Evolutionary conservation across 2,888 invertebrate species (phyloP), one percentile per base, ranked within the genome.

Genomic region (Amblyjoppa fuscipennis): DNA sequence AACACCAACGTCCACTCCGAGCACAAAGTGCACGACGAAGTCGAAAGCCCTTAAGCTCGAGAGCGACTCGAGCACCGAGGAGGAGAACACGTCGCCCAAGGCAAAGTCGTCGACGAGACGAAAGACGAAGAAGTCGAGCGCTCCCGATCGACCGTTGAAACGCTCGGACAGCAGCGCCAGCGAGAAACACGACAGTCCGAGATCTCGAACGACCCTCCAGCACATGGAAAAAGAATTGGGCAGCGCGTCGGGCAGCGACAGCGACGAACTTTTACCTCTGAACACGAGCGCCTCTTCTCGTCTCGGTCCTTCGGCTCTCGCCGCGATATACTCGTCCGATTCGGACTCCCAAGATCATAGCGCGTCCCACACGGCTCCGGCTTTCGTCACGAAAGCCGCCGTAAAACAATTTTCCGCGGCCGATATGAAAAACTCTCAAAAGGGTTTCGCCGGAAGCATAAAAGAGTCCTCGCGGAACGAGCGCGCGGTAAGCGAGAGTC

Each of bases 381-480:
- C 85, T 68, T 95, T 97, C 87, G 95, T 97, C 89, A 98, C 98
- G 16, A 98, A 98, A 94, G 97, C 97, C 20, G 97, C 98, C 11
- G 96, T 98, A 94, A 98, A 98, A 94, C 97, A 98, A 92, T 98
- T 98, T 92, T 96, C 97, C 64, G 96, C 96, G 86, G 95, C 95
- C 31, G 96, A 97, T 88, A 95, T 97, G 45, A 98, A 98, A 94
- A 98, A 97, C 53, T 96, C 97, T 9, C 96, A 97, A 94, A 98
- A 98, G 94, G 97, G 97, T 91, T 97, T 98, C 91, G 95, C 96
- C 53, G 86, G 88, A 53, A 93, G 93, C 71, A 89, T 91, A 88
- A 93, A 93, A 75, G 94, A 88, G 51, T 34, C 94, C 31, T 95
- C 94, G 90, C 95, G 95, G 90, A 92, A 94, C n/a, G 95, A 84